Evolutionary conservation across 2,888 invertebrate genomes (phyloP), one percentile per base, ranked within the genome.

Genomic region (Heliconius aoede): DNA sequence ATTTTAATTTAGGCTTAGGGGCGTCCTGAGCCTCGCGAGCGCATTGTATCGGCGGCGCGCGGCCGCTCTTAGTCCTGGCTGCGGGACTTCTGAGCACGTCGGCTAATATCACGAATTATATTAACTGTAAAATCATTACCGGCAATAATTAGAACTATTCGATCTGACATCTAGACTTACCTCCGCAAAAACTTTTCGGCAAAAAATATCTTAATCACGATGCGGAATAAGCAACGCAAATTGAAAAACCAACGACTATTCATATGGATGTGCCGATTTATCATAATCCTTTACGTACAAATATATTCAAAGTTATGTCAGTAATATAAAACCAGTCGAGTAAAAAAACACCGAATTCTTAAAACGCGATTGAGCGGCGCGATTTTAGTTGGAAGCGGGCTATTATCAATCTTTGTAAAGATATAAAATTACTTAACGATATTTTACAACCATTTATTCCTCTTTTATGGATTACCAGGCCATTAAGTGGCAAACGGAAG

Each of bases 401-500:
- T 84, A 82, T 86, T 88, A 90, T 88, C 86, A 89, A 90, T 90
- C 88, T 87, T 86, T 86, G 85, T 88, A 83, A 84, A 86, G 85
- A 86, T 87, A 87, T 87, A 87, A 89, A 89, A 87, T 87, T 84
- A 85, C 85, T 84, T 85, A 88, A 89, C 87, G 86, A 87, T 87
- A 86, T 87, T 89, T 88, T 86, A 88, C 86, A 83, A 83, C 83
- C 84, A 85, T 88, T 89, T 89, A 86, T 86, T 83, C 82, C 81
- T 85, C 86, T 87, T 90, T 90, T 90, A 89, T 89, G 86, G 86
- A 86, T 87, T 81, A 84, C 82, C 84, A 82, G 84, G 80, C 87
- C 85, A 91, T 90, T 89, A 90, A 87, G 86, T 85, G 82, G 88
- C 87, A 90, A 93, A 93, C 93, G 90, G 93, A 92, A 94, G 93